Percentiles rank a stretch among this genome's conserved stretches.
phyloP scores from a whole-genome alignment of 1,140 invertebrate genomes.

The Triops cancriformis region DNA sequence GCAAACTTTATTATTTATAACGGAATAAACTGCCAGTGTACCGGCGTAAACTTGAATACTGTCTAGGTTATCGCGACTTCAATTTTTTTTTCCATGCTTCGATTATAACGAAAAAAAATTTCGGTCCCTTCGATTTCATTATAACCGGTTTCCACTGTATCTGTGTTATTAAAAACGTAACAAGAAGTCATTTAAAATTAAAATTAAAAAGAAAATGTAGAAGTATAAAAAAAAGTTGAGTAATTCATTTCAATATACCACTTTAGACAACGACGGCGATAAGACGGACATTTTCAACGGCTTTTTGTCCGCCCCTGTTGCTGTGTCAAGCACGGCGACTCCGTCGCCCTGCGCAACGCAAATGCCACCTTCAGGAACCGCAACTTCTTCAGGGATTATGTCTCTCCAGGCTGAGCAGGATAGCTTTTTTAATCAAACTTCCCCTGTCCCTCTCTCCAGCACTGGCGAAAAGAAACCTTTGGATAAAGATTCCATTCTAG shows the following conservation, averaged over 20 bases:
- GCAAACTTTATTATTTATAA: too few relatives aligned
- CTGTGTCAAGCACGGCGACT: slow-evolving; percentile 27
- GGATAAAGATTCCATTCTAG: slow-evolving; percentile 88
- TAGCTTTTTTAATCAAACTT: slow-evolving; percentile 81
- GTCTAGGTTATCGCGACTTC: too few relatives aligned
- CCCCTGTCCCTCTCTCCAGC: slow-evolving; percentile 50
- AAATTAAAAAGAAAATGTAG: too few relatives aligned
- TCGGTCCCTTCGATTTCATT: too few relatives aligned
- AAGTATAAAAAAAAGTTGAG: not conserved
- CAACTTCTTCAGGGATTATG: slow-evolving; percentile 32
- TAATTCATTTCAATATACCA: slow-evolving; percentile 16
- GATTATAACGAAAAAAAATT: too few relatives aligned
- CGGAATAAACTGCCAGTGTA: too few relatives aligned
- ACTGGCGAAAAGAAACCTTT: slow-evolving; percentile 62
- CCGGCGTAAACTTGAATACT: too few relatives aligned
- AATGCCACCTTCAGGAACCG: slow-evolving; percentile 33
- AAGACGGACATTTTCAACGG: slow-evolving; percentile 32
- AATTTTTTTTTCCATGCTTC: too few relatives aligned
- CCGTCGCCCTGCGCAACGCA: not conserved
- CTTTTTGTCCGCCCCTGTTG: slow-evolving; percentile 32
- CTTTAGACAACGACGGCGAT: slow-evolving; percentile 23
- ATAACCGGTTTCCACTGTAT: too few relatives aligned
- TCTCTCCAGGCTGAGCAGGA: slow-evolving; percentile 57
- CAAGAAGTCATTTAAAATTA: too few relatives aligned
- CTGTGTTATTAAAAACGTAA: too few relatives aligned